Percentiles rank a stretch among this genome's conserved stretches.
phyloP scores from a whole-genome alignment of 2,888 invertebrate species.

The Altica lythri region DNA sequence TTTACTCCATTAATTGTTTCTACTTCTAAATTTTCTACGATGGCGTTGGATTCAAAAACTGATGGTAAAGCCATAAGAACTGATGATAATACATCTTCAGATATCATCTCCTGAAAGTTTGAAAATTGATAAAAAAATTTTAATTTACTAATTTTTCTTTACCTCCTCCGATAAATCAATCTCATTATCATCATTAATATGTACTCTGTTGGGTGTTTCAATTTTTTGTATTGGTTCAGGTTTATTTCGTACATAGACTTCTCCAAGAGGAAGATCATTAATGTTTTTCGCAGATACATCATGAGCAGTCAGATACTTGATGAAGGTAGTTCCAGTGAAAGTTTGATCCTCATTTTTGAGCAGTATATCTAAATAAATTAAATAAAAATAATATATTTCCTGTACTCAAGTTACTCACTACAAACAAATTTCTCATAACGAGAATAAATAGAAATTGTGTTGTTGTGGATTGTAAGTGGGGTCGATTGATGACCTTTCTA shows the following conservation, averaged over 20 bases:
- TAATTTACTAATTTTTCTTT: neutral
- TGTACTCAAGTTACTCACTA: neutral
- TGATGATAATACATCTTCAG: conserved; percentile 24
- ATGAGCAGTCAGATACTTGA: conserved; percentile 40
- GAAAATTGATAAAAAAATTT: no score
- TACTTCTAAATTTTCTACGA: conserved; percentile 46
- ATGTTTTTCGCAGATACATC: conserved; percentile 39
- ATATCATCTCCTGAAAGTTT: no score
- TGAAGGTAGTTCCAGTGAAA: conserved; percentile 32
- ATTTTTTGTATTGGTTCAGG: conserved; percentile 40
- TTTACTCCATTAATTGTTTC: conserved; percentile 48
- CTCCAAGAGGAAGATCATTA: conserved; percentile 44
- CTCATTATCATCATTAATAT: conserved; percentile 30
- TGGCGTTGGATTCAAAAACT: conserved; percentile 35
- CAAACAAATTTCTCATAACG: neutral
- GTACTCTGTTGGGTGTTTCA: conserved; percentile 45
- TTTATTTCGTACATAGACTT: conserved; percentile 44
- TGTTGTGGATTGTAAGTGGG: no score
- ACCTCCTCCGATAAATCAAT: neutral
- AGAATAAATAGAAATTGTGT: no score
- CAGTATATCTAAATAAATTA: conserved; percentile 39
- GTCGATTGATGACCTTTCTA: no score
- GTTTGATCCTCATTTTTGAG: conserved; percentile 37
- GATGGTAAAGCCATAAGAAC: conserved; percentile 1
- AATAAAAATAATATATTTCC: neutral